These are phyloP conservation scores for Phalacrocorax brasilianus DNA, from an alignment of 2,113 vertebrate species.

Conservation along the genomic window DNA sequence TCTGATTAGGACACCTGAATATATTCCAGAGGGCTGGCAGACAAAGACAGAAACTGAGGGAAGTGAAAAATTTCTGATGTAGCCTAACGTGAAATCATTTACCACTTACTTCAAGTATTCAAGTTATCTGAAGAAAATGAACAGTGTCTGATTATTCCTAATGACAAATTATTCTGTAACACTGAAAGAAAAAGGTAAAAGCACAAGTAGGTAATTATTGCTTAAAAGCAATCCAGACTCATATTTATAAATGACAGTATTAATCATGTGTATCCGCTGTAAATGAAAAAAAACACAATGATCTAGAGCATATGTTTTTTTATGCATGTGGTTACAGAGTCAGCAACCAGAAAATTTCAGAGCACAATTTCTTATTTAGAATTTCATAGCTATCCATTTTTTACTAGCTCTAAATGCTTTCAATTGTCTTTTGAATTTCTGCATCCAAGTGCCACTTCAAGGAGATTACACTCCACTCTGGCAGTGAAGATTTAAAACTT, in stretches of 20 bases:
- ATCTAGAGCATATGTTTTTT: background rate
- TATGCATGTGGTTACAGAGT: background rate
- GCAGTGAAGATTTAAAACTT: background rate
- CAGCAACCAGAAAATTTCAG: constrained; percentile 7
- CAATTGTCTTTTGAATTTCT: background rate
- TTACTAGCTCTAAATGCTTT: background rate
- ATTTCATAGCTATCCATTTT: background rate
- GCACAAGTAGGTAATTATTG: constrained; percentile 30
- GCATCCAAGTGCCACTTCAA: background rate
- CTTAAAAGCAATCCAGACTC: constrained; percentile 22
- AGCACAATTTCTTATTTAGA: background rate
- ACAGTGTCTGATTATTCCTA: background rate
- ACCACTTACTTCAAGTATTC: constrained; percentile 10
- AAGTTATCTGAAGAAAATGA: constrained; percentile 1
- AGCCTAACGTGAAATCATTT: background rate
- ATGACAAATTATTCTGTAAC: background rate
- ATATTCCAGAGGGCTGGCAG: background rate
- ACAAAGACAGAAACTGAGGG: background rate
- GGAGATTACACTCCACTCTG: background rate
- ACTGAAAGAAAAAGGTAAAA: constrained; percentile 37
- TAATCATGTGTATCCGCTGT: background rate
- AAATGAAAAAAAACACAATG: background rate
- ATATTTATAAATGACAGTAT: background rate
- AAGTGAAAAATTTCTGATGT: background rate
- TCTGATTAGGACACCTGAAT: background rate